These are phyloP conservation scores for Hesperophylax magnus DNA, from an alignment of 1,140 invertebrate species.

Conservation along the genomic window DNA sequence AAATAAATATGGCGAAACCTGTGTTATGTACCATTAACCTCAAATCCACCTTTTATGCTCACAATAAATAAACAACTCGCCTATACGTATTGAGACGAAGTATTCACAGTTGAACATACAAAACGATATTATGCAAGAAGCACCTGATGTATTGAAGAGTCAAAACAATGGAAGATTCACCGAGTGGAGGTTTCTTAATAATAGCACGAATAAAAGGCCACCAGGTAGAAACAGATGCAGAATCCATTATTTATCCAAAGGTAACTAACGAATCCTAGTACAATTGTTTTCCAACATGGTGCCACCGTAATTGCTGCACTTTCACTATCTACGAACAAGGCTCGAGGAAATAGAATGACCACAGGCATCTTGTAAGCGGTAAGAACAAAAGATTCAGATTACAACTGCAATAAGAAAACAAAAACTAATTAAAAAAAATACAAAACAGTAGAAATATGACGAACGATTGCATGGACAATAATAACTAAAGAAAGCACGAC, in stretches of 20 bases:
- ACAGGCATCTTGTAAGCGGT: slow-evolving; percentile 3
- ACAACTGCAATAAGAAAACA: too few relatives aligned
- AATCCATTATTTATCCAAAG: too few relatives aligned
- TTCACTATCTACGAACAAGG: slow-evolving; percentile 13
- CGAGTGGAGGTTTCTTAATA: not conserved
- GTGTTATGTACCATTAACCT: slow-evolving; percentile 14
- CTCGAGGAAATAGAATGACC: not conserved
- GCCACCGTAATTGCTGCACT: slow-evolving; percentile 12
- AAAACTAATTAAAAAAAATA: too few relatives aligned
- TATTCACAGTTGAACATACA: slow-evolving; percentile 5
- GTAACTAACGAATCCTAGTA: not conserved
- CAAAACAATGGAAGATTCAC: slow-evolving; percentile 20
- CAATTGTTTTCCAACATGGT: not conserved
- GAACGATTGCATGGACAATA: not conserved
- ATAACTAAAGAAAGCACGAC: not conserved
- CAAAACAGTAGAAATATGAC: too few relatives aligned
- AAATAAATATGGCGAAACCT: too few relatives aligned
- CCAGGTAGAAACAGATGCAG: not conserved
- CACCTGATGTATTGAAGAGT: slow-evolving; percentile 27
- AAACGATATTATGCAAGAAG: slow-evolving; percentile 20
- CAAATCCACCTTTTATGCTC: slow-evolving; percentile 5
- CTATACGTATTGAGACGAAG: not conserved
- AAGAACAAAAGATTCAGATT: slow-evolving; percentile 18
- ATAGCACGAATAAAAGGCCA: not conserved
- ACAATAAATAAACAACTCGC: slow-evolving; percentile 8